Evolutionary conservation across 2,888 invertebrate species (phyloP).

Genomic region (Drosophila pseudotalamancana): DNA sequence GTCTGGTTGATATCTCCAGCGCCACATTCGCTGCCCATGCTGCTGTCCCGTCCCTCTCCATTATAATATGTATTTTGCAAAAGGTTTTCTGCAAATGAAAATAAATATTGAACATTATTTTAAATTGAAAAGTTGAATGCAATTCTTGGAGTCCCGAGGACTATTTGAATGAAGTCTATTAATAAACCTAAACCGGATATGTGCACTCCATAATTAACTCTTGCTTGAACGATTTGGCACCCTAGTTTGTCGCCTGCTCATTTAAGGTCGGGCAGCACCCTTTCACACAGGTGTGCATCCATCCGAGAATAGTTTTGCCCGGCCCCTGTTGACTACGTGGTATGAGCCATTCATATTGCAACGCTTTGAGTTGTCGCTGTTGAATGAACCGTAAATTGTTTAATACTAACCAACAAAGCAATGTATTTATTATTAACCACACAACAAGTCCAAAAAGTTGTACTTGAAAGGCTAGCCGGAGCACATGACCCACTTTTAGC

Average conservation of each 20-base stretch:
- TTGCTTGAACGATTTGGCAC: slow-evolving; percentile 46
- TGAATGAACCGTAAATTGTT: slow-evolving; percentile 70
- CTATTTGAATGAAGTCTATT: slow-evolving; percentile 12
- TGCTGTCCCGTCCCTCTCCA: slow-evolving; percentile 69
- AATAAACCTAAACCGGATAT: slow-evolving; percentile 48
- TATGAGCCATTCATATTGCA: slow-evolving; percentile 22
- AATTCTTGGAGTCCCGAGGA: not conserved
- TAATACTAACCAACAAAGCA: slow-evolving; percentile 29
- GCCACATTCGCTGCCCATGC: slow-evolving; percentile 73
- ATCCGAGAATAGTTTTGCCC: slow-evolving; percentile 55
- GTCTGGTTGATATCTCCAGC: slow-evolving; percentile 44
- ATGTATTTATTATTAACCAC: slow-evolving; percentile 40
- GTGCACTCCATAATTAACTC: slow-evolving; percentile 33
- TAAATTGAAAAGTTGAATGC: not conserved
- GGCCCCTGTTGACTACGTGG: slow-evolving; percentile 7
- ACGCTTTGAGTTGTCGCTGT: slow-evolving; percentile 20
- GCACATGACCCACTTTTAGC: slow-evolving; percentile 63
- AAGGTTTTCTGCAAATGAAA: slow-evolving; percentile 71
- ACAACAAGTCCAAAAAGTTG: slow-evolving; percentile 13
- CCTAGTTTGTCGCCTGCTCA: slow-evolving; percentile 12
- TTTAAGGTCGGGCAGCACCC: slow-evolving; percentile 8
- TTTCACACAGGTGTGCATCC: slow-evolving; percentile 56
- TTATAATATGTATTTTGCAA: slow-evolving; percentile 76
- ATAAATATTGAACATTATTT: not conserved
- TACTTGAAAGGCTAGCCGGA: slow-evolving; percentile 21